These are phyloP conservation scores for Sylvia borin DNA, from an alignment of 2,797 vertebrate species.

Conservation along the genomic window DNA sequence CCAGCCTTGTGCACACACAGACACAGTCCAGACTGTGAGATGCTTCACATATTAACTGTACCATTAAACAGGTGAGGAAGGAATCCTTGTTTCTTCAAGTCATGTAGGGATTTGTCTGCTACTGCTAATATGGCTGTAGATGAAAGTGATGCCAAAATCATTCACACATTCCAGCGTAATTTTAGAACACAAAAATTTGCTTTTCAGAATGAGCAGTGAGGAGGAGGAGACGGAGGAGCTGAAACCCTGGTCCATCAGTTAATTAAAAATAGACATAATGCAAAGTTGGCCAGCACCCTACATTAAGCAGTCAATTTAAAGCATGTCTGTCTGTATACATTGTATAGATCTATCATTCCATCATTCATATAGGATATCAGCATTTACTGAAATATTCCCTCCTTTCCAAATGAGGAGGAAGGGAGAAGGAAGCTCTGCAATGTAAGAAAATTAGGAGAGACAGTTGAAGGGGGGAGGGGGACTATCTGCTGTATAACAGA, in stretches of 20 bases:
- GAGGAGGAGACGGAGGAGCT: neutral
- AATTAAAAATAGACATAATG: neutral
- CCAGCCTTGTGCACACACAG: neutral
- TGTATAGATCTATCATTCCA: neutral
- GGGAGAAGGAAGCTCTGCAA: neutral
- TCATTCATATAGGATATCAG: neutral
- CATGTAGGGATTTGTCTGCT: neutral
- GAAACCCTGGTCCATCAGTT: neutral
- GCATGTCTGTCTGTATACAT: neutral
- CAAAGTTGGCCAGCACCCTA: neutral
- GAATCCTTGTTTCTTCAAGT: neutral
- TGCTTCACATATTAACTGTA: neutral
- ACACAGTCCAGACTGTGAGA: neutral
- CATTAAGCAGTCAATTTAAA: neutral
- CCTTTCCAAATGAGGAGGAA: neutral
- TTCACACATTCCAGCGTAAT: neutral
- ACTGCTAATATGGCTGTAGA: neutral
- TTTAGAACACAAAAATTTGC: neutral
- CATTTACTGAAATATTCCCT: neutral
- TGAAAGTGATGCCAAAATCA: neutral
- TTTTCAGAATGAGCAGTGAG: neutral
- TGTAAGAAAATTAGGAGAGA: constrained; percentile 1
- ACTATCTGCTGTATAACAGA: neutral
- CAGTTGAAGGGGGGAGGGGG: neutral
- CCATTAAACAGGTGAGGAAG: neutral